These are phyloP conservation scores for Neomorphus geoffroyi DNA, from an alignment of 2,797 vertebrate species.

Conservation along the genomic window DNA sequence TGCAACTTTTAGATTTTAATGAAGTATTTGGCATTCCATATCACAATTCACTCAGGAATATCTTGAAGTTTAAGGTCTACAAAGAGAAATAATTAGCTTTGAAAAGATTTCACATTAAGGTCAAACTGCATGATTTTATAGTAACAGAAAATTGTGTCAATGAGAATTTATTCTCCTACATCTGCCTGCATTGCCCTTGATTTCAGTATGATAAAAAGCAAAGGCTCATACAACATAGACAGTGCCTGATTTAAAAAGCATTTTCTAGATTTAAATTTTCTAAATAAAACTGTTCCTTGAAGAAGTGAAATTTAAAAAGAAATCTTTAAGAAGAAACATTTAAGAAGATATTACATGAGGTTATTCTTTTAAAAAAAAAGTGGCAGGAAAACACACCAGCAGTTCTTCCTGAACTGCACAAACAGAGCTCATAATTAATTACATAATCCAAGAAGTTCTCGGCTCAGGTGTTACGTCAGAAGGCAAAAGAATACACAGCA, in stretches of 20 bases:
- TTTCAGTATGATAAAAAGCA: neutral
- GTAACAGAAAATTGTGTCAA: neutral
- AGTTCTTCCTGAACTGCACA: neutral
- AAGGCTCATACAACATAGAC: neutral
- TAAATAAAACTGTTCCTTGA: neutral
- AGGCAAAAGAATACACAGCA: accelerated
- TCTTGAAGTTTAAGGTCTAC: neutral
- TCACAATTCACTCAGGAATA: neutral
- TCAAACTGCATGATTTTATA: neutral
- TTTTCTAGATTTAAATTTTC: neutral
- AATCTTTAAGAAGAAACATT: neutral
- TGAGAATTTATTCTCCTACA: neutral
- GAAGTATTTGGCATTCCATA: neutral
- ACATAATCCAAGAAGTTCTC: neutral
- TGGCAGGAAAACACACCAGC: neutral
- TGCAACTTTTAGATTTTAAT: neutral
- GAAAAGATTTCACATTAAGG: neutral
- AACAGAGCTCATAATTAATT: neutral
- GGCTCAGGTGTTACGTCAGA: neutral
- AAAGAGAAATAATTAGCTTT: neutral
- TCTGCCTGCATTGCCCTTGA: neutral
- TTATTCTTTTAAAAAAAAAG: neutral
- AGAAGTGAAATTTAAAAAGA: neutral
- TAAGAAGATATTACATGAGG: neutral
- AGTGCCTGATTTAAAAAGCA: neutral